These are phyloP conservation scores for Iphiclides podalirius DNA, from an alignment of 2,888 invertebrate species.

Conservation along the genomic window DNA sequence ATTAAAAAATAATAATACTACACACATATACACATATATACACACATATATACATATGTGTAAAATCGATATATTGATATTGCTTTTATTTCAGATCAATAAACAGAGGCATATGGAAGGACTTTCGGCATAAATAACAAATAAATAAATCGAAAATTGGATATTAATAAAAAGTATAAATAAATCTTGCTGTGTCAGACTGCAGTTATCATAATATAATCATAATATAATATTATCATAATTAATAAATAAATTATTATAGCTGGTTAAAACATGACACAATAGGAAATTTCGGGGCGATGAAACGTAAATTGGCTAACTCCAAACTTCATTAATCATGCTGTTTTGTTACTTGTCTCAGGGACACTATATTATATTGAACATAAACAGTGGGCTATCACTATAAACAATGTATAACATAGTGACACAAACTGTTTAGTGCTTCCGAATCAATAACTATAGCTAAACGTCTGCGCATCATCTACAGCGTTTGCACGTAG, in stretches of 20 bases:
- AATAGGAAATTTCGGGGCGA: too few relatives aligned
- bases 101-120: too few relatives aligned
- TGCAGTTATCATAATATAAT: too few relatives aligned
- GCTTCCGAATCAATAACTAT: constrained; percentile 19
- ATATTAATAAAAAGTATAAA: too few relatives aligned
- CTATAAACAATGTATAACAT: constrained; percentile 13
- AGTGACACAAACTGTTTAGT: constrained; percentile 17
- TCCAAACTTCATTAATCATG: neutral
- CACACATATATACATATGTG: neutral
- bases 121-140: too few relatives aligned
- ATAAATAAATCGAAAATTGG: too few relatives aligned
- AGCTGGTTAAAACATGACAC: too few relatives aligned
- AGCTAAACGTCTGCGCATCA: constrained; percentile 32
- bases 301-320: neutral
- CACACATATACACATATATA: neutral
- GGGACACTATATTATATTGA: constrained; percentile 10
- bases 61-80: too few relatives aligned
- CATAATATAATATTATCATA: too few relatives aligned
- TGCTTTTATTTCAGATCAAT: too few relatives aligned
- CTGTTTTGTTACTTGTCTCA: neutral
- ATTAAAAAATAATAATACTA: neutral
- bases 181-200: too few relatives aligned
- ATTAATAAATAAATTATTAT: too few relatives aligned
- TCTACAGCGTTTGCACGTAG: constrained; percentile 53
- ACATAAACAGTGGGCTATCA: constrained; percentile 1